Evolutionary conservation across 2,797 vertebrate species (phyloP), one percentile per base, ranked within the genome.

Genomic region (Apodemus agrarius): DNA sequence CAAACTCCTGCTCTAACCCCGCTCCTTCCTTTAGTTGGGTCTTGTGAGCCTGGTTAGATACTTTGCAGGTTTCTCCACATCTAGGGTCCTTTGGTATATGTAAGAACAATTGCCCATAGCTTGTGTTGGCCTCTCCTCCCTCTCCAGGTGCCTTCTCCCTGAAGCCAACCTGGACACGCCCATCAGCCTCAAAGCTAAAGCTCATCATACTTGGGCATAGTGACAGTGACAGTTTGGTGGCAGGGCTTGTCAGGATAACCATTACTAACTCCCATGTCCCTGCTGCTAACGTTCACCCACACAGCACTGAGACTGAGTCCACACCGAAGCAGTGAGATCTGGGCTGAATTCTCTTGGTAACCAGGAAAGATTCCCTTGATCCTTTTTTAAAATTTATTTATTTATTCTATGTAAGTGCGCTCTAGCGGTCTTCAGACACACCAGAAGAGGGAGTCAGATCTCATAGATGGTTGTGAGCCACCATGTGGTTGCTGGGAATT

Each of bases 201-300:
- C 19, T 79, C 29, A 5, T 34, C n/a, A 21, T 1, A 2, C 82
- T 46, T 29, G 21, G 54, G 49, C 6, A n/a, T 5, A 4, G 0
- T n/a, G 37, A 21, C 22, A 80, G 31, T 24, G 12, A 2, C 14
- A 88, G 19, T 65, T 63, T 43, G 46, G 83, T 40, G 24, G 72
- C 74, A 8, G 40, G 3, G 43, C 75, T 52, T 17, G 43, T 49
- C n/a, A 69, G 49, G 54, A 57, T 13, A 59, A 29, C 3, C 0
- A 2, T 3, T 13, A 40, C 17, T 3, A 1, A 17, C 2, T 17
- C 4, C 4, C 29, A 63, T 37, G n/a, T 4, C 84, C 17, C 7
- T 0, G 67, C 12, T 0, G 7, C 11, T 31, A 22, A 5, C 1
- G 2, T 19, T 31, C 0, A 1, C 8, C 37, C 0, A 3, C 11